A percentile compares a stretch with the other conserved stretches of the same genome.
phyloP scores from a whole-genome alignment of 2,113 vertebrate genomes.

The Illadopsis cleaveri region DNA sequence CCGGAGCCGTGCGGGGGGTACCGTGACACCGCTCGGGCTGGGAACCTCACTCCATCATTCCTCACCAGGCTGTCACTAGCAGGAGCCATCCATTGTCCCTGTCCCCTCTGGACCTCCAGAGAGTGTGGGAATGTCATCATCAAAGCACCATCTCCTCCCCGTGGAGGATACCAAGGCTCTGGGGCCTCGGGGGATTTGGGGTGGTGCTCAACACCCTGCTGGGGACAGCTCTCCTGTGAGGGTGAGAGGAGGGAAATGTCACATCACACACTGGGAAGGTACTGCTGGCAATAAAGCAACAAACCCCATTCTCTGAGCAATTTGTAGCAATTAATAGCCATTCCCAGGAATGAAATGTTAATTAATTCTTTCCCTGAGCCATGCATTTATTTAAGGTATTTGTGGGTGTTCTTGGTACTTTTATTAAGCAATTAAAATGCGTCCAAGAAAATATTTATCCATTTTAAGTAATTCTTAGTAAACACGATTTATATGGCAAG shows the following conservation, averaged over 20 bases:
- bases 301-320: neutral
- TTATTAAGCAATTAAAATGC: conserved; percentile 63
- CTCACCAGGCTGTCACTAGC: neutral
- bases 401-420: conserved; percentile 50
- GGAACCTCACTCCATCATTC: neutral
- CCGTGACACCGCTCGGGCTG: neutral
- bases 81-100: neutral
- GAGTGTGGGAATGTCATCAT: fast-evolving
- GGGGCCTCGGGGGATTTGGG: neutral
- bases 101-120: neutral
- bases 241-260: neutral
- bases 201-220: neutral
- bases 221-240: neutral
- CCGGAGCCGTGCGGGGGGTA: neutral
- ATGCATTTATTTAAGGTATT: conserved; percentile 58
- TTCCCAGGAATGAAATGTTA: conserved; percentile 49
- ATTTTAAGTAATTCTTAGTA: conserved; percentile 38
- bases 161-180: fast-evolving
- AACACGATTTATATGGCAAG: conserved; percentile 42
- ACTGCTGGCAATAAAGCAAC: neutral
- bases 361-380: conserved; percentile 63
- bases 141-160: neutral
- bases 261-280: neutral
- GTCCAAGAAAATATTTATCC: conserved; percentile 65
- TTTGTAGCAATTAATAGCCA: conserved; percentile 54